Base-by-base conservation (phyloP, 92 coral and sea anemone genomes). In the Epizoanthus ramosus region DNA sequence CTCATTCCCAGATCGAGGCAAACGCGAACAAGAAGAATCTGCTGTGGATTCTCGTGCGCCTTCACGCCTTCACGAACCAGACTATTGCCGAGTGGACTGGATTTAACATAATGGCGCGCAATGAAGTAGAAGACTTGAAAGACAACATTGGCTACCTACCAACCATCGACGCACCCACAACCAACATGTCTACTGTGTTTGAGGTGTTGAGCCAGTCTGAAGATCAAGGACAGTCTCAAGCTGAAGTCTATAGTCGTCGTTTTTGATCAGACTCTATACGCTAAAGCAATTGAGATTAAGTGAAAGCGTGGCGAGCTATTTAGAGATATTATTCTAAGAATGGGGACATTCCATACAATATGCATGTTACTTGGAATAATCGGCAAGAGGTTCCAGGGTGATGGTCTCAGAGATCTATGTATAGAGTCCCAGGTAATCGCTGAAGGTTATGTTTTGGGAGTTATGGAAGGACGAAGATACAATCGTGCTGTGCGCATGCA, bases 301-400 rank as follows among this genome's bases (percentile, higher is more conserved):
- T 81, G 85, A 69, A 82, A 82, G 66, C 86, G 63, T 74, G 52
- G 35, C 18, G 69, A 28, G 35, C 66, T 4, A 72, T 80, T 80
- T 28, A 65, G 71, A 65, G 16, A 80, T 19, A 59, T 70, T 69
- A 67, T 75, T 23, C 5, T 75, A 12, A 83, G 79, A 53, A 81
- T 13, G 56, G 88, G 84, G 47, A 84, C 57, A 72, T 83, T 83
- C 72, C 86, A 58, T 56, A 85, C 59, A 71, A 84, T 75, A 39
- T 84, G 82, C 39, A 57, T 59, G 14, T 68, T 85, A n/a, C 63
- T 85, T 63, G 72, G 75, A 68, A 75, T 76, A 53, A 85, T 85
- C 12, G 88, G 84, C 61, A 85, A 76, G n/a, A 65, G 84, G 63
- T 85, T 76, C 45, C 88, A 75, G 79, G 88, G 69, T 71, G 88